A percentile compares a stretch with the other conserved stretches of the same genome.
These are phyloP conservation scores for Tetranychus urticae DNA, from an alignment of 1,140 invertebrate species.

Conservation along the genomic window DNA sequence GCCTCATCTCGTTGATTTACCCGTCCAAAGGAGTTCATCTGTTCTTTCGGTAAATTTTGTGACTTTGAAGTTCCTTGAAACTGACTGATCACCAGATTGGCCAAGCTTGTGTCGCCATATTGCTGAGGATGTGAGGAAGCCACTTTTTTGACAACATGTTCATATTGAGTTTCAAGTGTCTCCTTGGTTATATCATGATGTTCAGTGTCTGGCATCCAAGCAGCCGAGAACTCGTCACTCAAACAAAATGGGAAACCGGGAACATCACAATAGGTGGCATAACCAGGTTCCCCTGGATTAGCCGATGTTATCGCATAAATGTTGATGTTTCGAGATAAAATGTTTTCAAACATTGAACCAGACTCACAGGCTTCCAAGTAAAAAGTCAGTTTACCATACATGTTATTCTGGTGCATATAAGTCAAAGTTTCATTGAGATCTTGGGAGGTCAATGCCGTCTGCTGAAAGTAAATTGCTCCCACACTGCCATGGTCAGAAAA, in stretches of 20 bases:
- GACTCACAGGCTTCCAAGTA: conserved; percentile 42
- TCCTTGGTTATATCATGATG: conserved; percentile 17
- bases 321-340: conserved; percentile 30
- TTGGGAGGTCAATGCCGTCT: conserved; percentile 18
- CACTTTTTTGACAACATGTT: conserved; percentile 29
- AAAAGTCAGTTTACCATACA: conserved; percentile 28
- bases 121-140: conserved; percentile 33
- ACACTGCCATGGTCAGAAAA: conserved; percentile 39
- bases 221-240: conserved; percentile 35
- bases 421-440: conserved; percentile 22
- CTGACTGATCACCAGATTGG: background rate
- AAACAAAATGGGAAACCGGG: conserved; percentile 25
- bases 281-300: conserved; percentile 31
- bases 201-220: conserved; percentile 34
- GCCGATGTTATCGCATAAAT: conserved; percentile 39
- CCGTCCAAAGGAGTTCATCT: background rate
- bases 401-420: conserved; percentile 23
- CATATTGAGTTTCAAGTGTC: conserved; percentile 30
- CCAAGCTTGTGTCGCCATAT: conserved; percentile 28
- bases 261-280: conserved; percentile 31
- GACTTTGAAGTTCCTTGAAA: background rate
- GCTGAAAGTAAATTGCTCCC: conserved; percentile 29
- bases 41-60: background rate
- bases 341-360: conserved; percentile 36
- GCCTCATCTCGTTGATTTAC: background rate